phyloP scores from a whole-genome alignment of 2,888 invertebrate species.

The Tenthredo distinguenda region DNA sequence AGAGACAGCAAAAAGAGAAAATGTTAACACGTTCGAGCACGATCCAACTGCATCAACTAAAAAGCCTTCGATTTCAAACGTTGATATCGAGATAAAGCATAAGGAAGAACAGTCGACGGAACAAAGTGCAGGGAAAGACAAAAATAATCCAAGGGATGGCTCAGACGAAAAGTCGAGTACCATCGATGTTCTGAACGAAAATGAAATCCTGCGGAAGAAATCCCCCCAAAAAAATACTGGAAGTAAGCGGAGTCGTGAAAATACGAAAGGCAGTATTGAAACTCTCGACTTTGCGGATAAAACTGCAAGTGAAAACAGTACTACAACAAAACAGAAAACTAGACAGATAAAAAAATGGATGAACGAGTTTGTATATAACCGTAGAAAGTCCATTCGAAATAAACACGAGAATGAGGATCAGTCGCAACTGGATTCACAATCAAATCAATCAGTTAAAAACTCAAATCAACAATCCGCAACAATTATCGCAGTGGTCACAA shows the following conservation, averaged over 20 bases:
- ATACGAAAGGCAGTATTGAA: not conserved
- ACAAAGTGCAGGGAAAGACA: not conserved
- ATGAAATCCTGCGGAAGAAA: not conserved
- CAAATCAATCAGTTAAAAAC: not conserved
- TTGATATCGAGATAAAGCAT: not conserved
- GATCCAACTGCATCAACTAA: not conserved
- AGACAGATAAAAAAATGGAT: not conserved
- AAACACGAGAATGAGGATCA: not conserved
- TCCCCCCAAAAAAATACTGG: not conserved
- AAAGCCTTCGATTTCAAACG: not conserved
- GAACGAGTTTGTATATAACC: not conserved
- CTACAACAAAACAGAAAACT: not conserved
- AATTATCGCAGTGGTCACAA: not conserved
- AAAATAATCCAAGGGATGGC: not conserved
- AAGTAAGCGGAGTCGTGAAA: slow-evolving; percentile 8
- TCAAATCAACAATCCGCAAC: not conserved
- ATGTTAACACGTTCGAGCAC: not conserved
- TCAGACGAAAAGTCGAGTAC: not conserved
- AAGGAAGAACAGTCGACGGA: not conserved
- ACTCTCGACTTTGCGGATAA: not conserved
- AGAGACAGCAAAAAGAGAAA: not conserved
- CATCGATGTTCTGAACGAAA: not conserved
- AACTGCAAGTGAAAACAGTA: not conserved
- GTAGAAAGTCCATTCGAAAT: not conserved
- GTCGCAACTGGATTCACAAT: not conserved